Percentiles rank a stretch among this genome's conserved stretches.
Evolutionary conservation across 1,140 invertebrate species (phyloP).

Genomic region (Diabrotica undecimpunctata): DNA sequence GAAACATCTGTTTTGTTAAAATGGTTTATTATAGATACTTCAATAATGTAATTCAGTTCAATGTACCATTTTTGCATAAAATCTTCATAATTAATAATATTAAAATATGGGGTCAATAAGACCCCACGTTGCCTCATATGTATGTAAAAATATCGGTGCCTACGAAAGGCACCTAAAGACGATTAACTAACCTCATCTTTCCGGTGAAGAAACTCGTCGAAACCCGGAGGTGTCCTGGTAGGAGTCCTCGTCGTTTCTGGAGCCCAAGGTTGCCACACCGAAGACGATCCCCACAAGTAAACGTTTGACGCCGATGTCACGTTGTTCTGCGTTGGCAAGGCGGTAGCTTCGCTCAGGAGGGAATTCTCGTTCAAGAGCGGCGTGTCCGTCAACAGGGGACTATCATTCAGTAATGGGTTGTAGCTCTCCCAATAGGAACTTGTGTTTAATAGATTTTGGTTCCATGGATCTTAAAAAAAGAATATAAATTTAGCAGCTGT

Average conservation of each 20-base stretch:
- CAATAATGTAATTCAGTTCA: too few species aligned
- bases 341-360: conserved; percentile 16
- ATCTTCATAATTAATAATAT: too few species aligned
- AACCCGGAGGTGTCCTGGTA: conserved; percentile 43
- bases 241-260: conserved; percentile 31
- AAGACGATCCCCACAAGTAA: conserved; percentile 44
- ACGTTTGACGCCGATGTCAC: conserved; percentile 46
- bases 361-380: conserved; percentile 4
- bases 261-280: conserved; percentile 42
- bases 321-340: conserved; percentile 31
- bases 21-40: too few species aligned
- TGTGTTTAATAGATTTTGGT: conserved; percentile 21
- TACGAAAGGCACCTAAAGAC: too few species aligned
- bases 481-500: not conserved
- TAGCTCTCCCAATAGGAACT: conserved; percentile 25
- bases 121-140: too few species aligned
- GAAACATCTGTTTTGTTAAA: too few species aligned
- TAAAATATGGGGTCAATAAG: too few species aligned
- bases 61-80: too few species aligned
- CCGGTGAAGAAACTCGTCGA: conserved; percentile 34
- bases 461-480: conserved; percentile 31
- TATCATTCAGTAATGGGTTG: conserved; percentile 13
- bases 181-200: conserved; percentile 21
- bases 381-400: conserved; percentile 5
- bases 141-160: too few species aligned